Conservation (phyloP, 2,888 invertebrate genomes). For the Drosophila atripex region DNA sequence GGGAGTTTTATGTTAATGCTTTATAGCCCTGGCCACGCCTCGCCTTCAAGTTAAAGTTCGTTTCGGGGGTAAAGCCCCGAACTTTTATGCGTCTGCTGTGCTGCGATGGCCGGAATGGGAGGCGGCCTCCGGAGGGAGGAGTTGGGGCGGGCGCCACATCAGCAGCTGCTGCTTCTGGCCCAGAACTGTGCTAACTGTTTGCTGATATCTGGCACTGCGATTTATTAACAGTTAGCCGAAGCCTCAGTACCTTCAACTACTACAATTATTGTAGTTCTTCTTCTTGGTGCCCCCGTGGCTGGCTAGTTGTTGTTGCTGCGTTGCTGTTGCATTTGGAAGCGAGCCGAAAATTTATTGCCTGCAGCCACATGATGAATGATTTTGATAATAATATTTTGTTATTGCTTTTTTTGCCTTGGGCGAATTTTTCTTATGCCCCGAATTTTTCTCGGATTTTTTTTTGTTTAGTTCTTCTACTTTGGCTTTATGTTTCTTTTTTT, state of each 20-base stretch:
- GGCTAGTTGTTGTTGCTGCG: constrained; percentile 6
- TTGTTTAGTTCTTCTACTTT: constrained; percentile 18
- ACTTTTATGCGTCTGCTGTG: constrained; percentile 26
- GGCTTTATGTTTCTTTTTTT: constrained; percentile 30
- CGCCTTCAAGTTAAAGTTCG: constrained; percentile 35
- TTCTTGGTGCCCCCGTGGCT: constrained; percentile 10
- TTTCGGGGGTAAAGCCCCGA: constrained; percentile 24
- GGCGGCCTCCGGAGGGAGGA: not conserved
- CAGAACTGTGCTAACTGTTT: constrained; percentile 28
- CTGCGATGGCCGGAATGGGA: not conserved
- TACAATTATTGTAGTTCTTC: constrained; percentile 49
- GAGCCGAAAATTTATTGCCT: constrained; percentile 81
- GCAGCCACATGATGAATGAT: constrained; percentile 82
- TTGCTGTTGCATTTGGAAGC: constrained; percentile 65
- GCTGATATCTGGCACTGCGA: constrained; percentile 74
- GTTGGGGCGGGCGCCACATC: constrained; percentile 55
- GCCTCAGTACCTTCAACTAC: constrained; percentile 55
- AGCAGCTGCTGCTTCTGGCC: constrained; percentile 51
- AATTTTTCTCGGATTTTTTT: constrained; percentile 11
- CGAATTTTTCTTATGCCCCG: constrained; percentile 19
- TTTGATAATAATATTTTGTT: constrained; percentile 81
- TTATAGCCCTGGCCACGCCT: constrained; percentile 54
- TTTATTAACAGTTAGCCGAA: constrained; percentile 76
- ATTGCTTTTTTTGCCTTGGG: constrained; percentile 65
- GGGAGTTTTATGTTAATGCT: constrained; percentile 40